Evolutionary conservation across 2,113 vertebrate species (phyloP).

Genomic region (Entosphenus tridentatus): DNA sequence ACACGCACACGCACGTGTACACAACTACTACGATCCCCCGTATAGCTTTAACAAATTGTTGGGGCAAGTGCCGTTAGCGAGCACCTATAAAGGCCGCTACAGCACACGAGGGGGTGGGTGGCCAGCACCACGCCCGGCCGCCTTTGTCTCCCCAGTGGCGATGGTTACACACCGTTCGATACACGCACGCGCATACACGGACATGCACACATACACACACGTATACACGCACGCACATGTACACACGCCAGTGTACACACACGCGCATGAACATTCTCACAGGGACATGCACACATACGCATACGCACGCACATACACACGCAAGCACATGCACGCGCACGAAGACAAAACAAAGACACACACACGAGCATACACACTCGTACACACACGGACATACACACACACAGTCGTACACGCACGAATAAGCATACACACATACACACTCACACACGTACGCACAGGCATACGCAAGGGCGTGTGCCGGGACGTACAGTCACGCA

Average conservation of each 20-base stretch:
- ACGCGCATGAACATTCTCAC: neutral
- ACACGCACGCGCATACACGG: neutral
- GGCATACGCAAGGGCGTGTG: neutral
- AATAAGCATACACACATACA: neutral
- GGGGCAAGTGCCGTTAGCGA: too few relatives aligned
- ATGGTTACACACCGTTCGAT: neutral
- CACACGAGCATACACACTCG: neutral
- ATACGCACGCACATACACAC: neutral
- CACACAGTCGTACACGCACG: neutral
- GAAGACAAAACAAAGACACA: neutral
- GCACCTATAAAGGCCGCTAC: too few relatives aligned
- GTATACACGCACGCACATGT: neutral
- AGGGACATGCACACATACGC: neutral
- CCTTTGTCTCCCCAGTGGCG: too few relatives aligned
- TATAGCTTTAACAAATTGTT: too few relatives aligned
- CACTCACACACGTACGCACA: neutral
- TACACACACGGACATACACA: neutral
- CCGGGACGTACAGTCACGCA: neutral
- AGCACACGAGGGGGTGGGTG: too few relatives aligned
- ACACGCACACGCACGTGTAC: too few relatives aligned
- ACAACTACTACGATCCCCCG: too few relatives aligned
- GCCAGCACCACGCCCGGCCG: too few relatives aligned
- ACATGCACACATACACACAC: neutral
- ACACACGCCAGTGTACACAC: slow-evolving; percentile 4
- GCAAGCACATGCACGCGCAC: neutral